These are phyloP conservation scores for Coelopa pilipes DNA, from an alignment of 2,888 invertebrate genomes.

Conservation along the genomic window DNA sequence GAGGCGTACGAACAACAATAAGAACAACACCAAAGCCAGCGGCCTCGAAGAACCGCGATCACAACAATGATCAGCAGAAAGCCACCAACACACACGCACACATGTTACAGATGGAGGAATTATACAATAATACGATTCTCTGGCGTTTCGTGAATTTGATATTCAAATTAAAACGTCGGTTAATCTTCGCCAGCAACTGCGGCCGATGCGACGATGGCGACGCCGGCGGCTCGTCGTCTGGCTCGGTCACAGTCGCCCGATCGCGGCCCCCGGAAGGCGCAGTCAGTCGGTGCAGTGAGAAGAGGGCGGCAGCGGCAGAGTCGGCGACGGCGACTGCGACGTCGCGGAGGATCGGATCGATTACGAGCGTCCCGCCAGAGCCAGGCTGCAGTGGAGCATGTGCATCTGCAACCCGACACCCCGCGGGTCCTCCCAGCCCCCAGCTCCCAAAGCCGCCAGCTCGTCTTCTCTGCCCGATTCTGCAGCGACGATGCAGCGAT, in stretches of 20 bases:
- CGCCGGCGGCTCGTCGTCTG: conserved; percentile 1
- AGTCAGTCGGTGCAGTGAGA: conserved; percentile 46
- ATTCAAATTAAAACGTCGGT: not conserved
- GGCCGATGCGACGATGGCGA: too few relatives aligned
- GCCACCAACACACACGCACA: not conserved
- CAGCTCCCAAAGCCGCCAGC: too few relatives aligned
- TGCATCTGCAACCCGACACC: conserved; percentile 9
- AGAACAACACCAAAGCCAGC: not conserved
- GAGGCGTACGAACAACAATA: not conserved
- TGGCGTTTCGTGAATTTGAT: conserved; percentile 2
- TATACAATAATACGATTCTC: not conserved
- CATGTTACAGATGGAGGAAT: not conserved
- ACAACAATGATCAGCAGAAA: conserved; percentile 13
- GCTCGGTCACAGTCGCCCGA: conserved; percentile 44
- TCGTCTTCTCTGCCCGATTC: too few relatives aligned
- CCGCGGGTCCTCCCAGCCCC: not conserved
- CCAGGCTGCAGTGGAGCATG: not conserved
- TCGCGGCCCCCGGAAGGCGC: conserved; percentile 44
- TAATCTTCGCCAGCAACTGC: not conserved
- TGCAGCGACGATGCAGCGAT: too few relatives aligned
- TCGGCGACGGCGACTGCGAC: not conserved
- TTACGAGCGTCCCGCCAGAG: too few relatives aligned
- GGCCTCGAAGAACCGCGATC: not conserved
- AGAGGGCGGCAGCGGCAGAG: not conserved
- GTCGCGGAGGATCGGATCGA: too few relatives aligned